Evolutionary conservation across 23 tunicate genomes (phyloP), one percentile per base, ranked within the genome.

Genomic region (Corella eumyota): DNA sequence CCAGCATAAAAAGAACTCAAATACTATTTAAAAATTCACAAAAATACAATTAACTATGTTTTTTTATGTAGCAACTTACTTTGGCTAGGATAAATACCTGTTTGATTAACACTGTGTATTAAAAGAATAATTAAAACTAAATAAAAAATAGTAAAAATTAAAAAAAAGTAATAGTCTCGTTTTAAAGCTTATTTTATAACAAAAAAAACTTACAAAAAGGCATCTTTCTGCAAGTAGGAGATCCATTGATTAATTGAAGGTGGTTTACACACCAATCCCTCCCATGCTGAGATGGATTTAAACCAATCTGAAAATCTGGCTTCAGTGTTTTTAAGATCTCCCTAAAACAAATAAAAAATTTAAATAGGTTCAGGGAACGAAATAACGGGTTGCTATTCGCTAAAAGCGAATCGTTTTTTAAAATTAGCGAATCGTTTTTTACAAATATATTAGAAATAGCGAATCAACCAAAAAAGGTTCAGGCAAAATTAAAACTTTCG

Each of bases 231-330:
- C 7, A 22, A 19, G 7, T 66, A 71, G 3, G 71, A 61, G 22
- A 72, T 30, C 80, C 86, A 86, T 60, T 86, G 67, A 24, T 60
- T 52, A 21, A 38, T 32, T 0, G 37, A 30, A 21, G 95, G 95
- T 31, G 45, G 64, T 25, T 72, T 72, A 27, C 80, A 71, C 24
- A 61, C 58, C 25, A 61, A 57, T 23, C 95, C 95, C 24, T 58
- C 44, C 95, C 95, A 86, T 20, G 85, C 36, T 40, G 60, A 51
- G 69, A 77, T 67, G 50, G 67, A 57, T 6, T 60, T 58, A 30
- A 86, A 86, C 95, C 95, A 86, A 52, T 72, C 85, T 26, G 30
- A 31, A 45, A 77, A 70, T 22, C 95, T 65, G 20, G 62, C 31
- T 45, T 66, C 76, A 33, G 95, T 70, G 49, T 77, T 86, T 11